These are phyloP conservation scores for Branchinecta lindahli DNA, from an alignment of 1,140 invertebrate species.

Conservation along the genomic window DNA sequence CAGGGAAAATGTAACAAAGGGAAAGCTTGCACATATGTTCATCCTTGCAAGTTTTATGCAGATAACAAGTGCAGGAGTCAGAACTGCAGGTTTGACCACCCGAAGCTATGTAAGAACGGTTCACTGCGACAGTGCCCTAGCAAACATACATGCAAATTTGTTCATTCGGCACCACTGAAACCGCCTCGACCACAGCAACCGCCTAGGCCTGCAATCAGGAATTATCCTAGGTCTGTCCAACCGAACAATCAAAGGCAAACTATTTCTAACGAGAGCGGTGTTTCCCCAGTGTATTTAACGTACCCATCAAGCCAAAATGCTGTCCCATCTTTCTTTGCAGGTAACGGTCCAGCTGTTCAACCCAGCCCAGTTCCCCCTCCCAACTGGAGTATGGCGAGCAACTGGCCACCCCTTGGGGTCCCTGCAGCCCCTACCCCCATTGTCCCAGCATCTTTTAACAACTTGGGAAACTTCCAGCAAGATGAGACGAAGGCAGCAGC, in stretches of 20 bases:
- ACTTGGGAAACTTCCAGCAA: conserved; percentile 8
- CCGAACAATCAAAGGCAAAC: not conserved
- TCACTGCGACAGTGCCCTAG: conserved; percentile 3
- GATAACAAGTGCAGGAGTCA: conserved; percentile 4
- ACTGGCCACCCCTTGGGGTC: conserved; percentile 3
- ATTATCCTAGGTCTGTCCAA: not conserved
- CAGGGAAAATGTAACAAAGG: conserved; percentile 8
- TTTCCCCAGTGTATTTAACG: conserved; percentile 5
- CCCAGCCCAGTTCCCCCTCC: conserved; percentile 3
- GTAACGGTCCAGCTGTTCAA: conserved; percentile 4
- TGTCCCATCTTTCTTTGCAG: not conserved
- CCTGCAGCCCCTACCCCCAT: conserved; percentile 2
- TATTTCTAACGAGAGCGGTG: not conserved
- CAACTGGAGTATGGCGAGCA: conserved; percentile 3
- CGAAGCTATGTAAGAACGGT: not conserved
- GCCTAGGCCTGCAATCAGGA: not conserved
- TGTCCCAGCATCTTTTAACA: not conserved
- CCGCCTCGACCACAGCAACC: not conserved
- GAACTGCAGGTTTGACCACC: conserved; percentile 4
- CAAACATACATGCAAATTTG: not conserved
- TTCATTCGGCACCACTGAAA: not conserved
- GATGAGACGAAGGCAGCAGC: conserved; percentile 1
- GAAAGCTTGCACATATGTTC: conserved; percentile 1
- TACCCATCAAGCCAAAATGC: conserved; percentile 4
- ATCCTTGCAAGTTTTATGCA: conserved; percentile 8